Percentiles rank a stretch among this genome's conserved stretches.
phyloP scores from a whole-genome alignment of 2,888 invertebrate genomes.

The Drosophila helvetica region DNA sequence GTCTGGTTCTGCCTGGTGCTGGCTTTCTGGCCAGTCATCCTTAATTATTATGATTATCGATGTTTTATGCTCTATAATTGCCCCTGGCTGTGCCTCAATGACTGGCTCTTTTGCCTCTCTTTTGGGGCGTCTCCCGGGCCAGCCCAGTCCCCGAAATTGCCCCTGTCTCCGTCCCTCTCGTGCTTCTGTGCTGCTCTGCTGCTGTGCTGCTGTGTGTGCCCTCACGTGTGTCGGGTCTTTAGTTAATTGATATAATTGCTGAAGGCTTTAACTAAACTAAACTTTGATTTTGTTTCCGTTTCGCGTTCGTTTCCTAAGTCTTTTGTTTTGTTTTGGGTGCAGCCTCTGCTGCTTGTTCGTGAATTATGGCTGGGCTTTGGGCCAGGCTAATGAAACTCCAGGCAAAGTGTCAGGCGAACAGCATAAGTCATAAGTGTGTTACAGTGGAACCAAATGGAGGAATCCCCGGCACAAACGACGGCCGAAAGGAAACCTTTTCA shows the following conservation, averaged over 20 bases:
- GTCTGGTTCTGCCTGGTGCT: not conserved
- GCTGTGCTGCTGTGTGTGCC: not conserved
- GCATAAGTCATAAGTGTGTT: conserved; percentile 3
- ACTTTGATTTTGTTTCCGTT: conserved; percentile 28
- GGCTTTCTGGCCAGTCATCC: conserved; percentile 74
- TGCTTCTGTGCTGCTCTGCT: too few relatives aligned
- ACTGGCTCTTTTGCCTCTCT: conserved; percentile 57
- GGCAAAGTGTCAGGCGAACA: conserved; percentile 62
- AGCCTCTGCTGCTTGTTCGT: conserved; percentile 55
- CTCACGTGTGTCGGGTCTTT: conserved; percentile 20
- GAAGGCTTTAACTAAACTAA: conserved; percentile 34
- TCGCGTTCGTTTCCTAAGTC: conserved; percentile 31
- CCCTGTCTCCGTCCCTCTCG: conserved; percentile 6
- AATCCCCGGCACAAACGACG: too few relatives aligned
- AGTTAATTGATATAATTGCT: conserved; percentile 70
- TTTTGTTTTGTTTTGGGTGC: conserved; percentile 38
- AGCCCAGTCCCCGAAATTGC: conserved; percentile 40
- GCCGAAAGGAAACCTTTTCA: not conserved
- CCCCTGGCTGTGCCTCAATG: conserved; percentile 63
- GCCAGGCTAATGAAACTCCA: conserved; percentile 63
- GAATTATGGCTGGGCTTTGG: conserved; percentile 50
- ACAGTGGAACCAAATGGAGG: conserved; percentile 35
- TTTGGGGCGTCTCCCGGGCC: conserved; percentile 56
- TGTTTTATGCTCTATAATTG: conserved; percentile 81
- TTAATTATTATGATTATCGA: conserved; percentile 81